Percentiles rank a stretch among this genome's conserved stretches.
Evolutionary conservation across 92 coral and sea anemone species (phyloP).

Genomic region (Zoanthus solanderi): DNA sequence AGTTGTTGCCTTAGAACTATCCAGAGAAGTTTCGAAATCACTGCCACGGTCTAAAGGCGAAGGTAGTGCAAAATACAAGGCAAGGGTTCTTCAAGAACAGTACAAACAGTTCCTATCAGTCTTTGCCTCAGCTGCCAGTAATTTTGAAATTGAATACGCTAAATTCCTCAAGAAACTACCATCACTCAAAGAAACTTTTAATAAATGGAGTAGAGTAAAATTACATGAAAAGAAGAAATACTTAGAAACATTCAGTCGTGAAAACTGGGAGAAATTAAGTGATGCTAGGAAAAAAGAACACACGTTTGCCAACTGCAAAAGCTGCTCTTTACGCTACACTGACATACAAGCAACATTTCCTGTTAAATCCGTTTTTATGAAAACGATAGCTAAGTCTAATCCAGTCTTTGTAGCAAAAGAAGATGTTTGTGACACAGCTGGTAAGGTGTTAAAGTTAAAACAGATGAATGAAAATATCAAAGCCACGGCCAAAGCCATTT

Average conservation of each 20-base stretch:
- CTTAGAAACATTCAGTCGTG: conserved; percentile 38
- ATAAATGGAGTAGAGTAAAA: conserved; percentile 48
- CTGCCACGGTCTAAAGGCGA: conserved; percentile 48
- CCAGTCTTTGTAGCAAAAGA: conserved; percentile 50
- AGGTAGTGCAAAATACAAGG: conserved; percentile 49
- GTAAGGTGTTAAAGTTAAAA: neutral
- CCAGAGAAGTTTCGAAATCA: conserved; percentile 8
- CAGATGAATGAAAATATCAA: conserved; percentile 42
- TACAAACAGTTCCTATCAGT: conserved; percentile 26
- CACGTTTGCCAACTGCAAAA: conserved; percentile 52
- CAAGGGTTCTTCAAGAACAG: conserved; percentile 58
- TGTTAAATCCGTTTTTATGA: conserved; percentile 34
- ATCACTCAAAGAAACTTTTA: neutral
- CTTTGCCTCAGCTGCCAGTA: conserved; percentile 35
- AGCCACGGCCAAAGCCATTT: conserved; percentile 43
- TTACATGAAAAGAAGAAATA: conserved; percentile 17
- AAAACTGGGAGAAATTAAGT: conserved; percentile 50
- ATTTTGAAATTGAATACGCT: conserved; percentile 31
- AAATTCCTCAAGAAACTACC: conserved; percentile 51
- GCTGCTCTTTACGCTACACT: conserved; percentile 48
- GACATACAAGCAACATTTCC: conserved; percentile 52
- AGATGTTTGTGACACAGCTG: neutral
- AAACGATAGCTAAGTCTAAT: conserved; percentile 35
- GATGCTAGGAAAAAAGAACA: conserved; percentile 47
- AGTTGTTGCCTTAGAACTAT: conserved; percentile 51